Evolutionary conservation across 1,140 invertebrate genomes (phyloP).

Genomic region (Nebria ingens): DNA sequence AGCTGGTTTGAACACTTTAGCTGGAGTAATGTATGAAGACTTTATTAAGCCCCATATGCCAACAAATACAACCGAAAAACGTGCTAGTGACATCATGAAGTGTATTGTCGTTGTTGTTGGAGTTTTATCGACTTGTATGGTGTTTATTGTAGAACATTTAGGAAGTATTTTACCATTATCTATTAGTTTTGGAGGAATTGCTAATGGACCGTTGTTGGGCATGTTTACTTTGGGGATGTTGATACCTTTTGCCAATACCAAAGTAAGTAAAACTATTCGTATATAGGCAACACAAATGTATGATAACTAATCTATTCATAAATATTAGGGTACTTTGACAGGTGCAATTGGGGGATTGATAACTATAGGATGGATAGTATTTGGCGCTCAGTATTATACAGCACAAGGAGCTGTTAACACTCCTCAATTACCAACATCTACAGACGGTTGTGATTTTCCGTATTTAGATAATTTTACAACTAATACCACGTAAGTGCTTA

Average conservation of each 20-base stretch:
- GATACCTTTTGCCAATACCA: slow-evolving; percentile 37
- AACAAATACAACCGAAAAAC: slow-evolving; percentile 18
- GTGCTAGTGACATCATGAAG: slow-evolving; percentile 14
- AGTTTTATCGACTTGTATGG: slow-evolving; percentile 36
- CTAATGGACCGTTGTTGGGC: slow-evolving; percentile 41
- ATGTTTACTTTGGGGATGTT: slow-evolving; percentile 43
- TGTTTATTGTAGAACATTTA: slow-evolving; percentile 36
- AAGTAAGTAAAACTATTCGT: too few relatives aligned
- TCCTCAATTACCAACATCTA: slow-evolving; percentile 17
- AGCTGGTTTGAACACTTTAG: slow-evolving; percentile 46
- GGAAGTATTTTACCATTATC: slow-evolving; percentile 36
- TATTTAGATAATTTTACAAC: neutral
- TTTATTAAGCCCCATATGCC: slow-evolving; percentile 43
- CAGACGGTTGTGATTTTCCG: slow-evolving; percentile 31
- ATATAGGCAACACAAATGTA: too few relatives aligned
- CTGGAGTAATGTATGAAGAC: slow-evolving; percentile 49
- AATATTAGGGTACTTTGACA: slow-evolving; percentile 38
- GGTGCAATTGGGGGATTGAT: slow-evolving; percentile 39
- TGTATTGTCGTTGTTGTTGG: slow-evolving; percentile 7
- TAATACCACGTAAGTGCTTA: neutral
- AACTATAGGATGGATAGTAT: slow-evolving; percentile 44
- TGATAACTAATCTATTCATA: slow-evolving; percentile 5
- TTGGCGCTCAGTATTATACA: slow-evolving; percentile 43
- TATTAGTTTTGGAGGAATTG: slow-evolving; percentile 36
- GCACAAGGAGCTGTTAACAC: neutral